Base-by-base conservation (phyloP, 1,140 invertebrate genomes). In the Drosophila ercepeae region DNA sequence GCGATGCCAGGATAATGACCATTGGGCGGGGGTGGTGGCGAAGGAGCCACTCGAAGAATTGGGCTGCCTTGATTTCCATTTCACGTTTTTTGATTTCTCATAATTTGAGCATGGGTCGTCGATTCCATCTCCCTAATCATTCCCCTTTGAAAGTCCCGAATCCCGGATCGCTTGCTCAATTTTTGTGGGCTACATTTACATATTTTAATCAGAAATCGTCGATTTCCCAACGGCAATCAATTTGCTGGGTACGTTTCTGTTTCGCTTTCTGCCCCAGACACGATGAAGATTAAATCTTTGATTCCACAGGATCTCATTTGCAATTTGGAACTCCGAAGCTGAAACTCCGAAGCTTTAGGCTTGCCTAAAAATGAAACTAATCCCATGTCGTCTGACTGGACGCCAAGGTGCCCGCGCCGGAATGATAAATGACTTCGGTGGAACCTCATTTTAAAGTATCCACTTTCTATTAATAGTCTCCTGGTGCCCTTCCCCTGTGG, bases 71-170 rank as follows among this genome's bases (percentile, higher is more conserved):
- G 67, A 41, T 34, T 72, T 45, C 55, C 54, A 70, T 48, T 68
- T 68, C 68, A 58, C 68, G 59, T 58, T 44, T 67, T 42, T 46
- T 71, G 68, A 71, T 71, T 73, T 72, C 68, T 72, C 70, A 73
- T 73, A 73, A 73, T 73, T 73, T 73, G 53, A 59, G 18, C 63
- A 49, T 23, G 16, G 63, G 42, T 19, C 36, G 27, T 42, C 58
- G 19, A 64, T 34, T 42, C 21, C 29, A 34, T 50, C 27, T 25
- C 9, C 39, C 25, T 46, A 63, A 63, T 45, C 52, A 45, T 63
- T 54, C 41, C 39, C 59, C 41, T 58, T 63, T 53, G 58, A 45
- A 29, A 23, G 42, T 16, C 21, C 29, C 11, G 36, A 36, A 36
- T 14, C 48, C 25, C 16, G 18, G 34, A 57, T 61, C 39, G 19